A percentile compares a stretch with the other conserved stretches of the same genome.
Evolutionary conservation across 2,888 invertebrate genomes (phyloP).

Genomic region (Pegoplata infirma): DNA sequence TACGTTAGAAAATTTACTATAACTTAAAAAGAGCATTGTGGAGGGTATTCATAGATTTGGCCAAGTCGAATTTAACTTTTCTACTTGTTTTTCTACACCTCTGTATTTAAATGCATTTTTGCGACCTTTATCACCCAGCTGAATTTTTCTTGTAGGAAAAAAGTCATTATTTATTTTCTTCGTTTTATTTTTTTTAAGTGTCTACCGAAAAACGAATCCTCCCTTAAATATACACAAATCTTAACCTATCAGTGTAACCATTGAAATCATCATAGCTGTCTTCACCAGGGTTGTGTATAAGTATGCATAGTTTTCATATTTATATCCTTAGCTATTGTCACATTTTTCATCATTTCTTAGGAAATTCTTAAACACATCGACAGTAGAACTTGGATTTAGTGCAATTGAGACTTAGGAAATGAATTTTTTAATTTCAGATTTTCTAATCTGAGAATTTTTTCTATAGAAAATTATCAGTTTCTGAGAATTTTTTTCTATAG

Average conservation of each 20-base stretch:
- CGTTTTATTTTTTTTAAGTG: slow-evolving; percentile 22
- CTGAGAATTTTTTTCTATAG: no score
- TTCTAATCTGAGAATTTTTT: no score
- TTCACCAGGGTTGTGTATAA: slow-evolving; percentile 1
- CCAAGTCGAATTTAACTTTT: no score
- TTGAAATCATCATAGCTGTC: slow-evolving; percentile 11
- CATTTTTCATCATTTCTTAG: slow-evolving; percentile 45
- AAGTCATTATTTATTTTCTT: slow-evolving; percentile 56
- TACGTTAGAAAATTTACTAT: no score
- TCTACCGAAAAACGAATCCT: slow-evolving; percentile 29
- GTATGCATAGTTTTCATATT: slow-evolving; percentile 12
- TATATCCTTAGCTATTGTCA: slow-evolving; percentile 35
- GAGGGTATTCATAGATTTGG: no score
- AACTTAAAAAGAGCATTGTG: no score
- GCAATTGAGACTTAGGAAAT: no score
- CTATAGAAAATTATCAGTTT: neutral
- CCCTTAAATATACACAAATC: slow-evolving; percentile 40
- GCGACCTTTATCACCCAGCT: slow-evolving; percentile 17
- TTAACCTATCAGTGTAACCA: slow-evolving; percentile 24
- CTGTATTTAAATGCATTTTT: slow-evolving; percentile 9
- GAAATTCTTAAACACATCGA: slow-evolving; percentile 20
- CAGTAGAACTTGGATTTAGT: no score
- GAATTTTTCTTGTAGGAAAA: slow-evolving; percentile 21
- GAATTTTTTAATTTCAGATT: no score
- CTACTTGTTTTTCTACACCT: neutral